Base-by-base conservation (phyloP, 2,888 invertebrate genomes). In the Limenitis camilla region DNA sequence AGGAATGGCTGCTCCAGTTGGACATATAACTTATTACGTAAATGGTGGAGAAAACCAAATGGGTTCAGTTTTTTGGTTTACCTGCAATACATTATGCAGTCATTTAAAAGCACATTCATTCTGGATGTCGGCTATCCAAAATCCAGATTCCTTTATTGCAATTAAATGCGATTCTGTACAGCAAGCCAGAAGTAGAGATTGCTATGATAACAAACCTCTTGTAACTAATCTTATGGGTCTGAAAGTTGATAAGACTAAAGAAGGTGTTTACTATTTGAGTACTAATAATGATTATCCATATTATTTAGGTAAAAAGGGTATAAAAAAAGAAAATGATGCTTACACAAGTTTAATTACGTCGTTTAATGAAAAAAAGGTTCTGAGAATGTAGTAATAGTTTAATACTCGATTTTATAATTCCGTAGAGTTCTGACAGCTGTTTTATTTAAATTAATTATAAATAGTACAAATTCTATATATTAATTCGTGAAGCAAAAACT, bases 21-120 rank as follows among this genome's bases (percentile, higher is more conserved):
- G 80, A 1, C 81, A 83, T 59, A 69, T 78, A 0, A 78, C 78
- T 49, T 80, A 76, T 52, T 84, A 81, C 53, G 75, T 83, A 4
- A 84, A 84, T 28, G 83, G 83, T 0, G 83, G 83, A 0, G 83
- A 82, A 49, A 76, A 59, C 43, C 72, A 72, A 43, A 66, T 69
- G 0, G 69, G 68, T 0, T 66, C 68, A 19, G 2, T 69, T 3
- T 19, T 59, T 5, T 67, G 65, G 65, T 38, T 60, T 4, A 59
- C 61, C 0, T 71, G 71, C 31, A 60, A 53, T n/a, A 40, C 61
- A 2, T 1, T 70, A 0, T 71, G 71, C 36, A 70, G 70, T 38
- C 72, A 72, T 39, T 30, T 64, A 0, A 55, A 68, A 28, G 55
- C 68, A 1, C 64, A 50, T 29, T 59, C 57, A 0, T 7, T 69